Conservation (phyloP, 2,888 invertebrate genomes). For the Cheilosia vernalis region DNA sequence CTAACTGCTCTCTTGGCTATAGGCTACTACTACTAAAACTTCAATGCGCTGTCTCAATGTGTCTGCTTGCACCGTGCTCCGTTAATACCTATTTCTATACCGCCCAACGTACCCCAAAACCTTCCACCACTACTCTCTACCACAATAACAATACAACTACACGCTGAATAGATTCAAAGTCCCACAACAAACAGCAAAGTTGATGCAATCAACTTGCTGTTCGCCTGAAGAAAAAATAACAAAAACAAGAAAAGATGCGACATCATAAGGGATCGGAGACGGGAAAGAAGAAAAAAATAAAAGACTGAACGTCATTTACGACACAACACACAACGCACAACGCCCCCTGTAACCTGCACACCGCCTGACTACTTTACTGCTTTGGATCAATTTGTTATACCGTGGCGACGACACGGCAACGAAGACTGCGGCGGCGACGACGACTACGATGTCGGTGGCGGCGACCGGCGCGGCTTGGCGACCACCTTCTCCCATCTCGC, state of each 20-base stretch:
- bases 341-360: constrained; percentile 47
- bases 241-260: constrained; percentile 75
- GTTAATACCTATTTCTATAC: constrained; percentile 55
- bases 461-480: constrained; percentile 15
- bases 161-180: constrained; percentile 56
- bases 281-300: constrained; percentile 67
- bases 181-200: constrained; percentile 73
- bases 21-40: constrained; percentile 39
- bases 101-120: constrained; percentile 48
- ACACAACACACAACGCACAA: constrained; percentile 69
- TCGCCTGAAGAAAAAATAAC: constrained; percentile 77
- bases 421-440: constrained; percentile 53
- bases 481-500: constrained; percentile 62
- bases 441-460: constrained; percentile 7
- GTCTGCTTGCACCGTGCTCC: constrained; percentile 40
- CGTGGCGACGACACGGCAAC: constrained; percentile 74
- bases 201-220: constrained; percentile 75
- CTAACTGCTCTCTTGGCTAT: constrained; percentile 71
- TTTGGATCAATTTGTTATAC: constrained; percentile 71
- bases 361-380: constrained; percentile 45
- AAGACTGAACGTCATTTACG: constrained; percentile 74
- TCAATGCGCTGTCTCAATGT: constrained; percentile 46
- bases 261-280: constrained; percentile 8
- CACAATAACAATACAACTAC: constrained; percentile 33
- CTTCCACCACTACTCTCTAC: constrained; percentile 11